A percentile compares a stretch with the other conserved stretches of the same genome.
Evolutionary conservation across 2,888 invertebrate species (phyloP).

Genomic region (Eretmocerus hayati): DNA sequence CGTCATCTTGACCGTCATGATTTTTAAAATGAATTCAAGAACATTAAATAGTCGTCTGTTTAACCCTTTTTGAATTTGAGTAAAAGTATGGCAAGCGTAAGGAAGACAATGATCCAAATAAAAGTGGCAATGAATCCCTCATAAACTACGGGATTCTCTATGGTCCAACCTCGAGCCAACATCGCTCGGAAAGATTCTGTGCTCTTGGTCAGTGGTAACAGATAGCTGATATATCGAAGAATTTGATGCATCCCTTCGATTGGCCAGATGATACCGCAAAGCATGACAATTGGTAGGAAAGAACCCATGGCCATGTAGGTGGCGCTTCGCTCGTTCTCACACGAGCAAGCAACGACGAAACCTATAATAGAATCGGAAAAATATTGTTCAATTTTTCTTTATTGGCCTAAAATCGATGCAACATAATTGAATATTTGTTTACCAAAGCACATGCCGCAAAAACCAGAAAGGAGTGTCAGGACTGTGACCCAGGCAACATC

Average conservation of each 20-base stretch:
- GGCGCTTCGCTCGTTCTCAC: slow-evolving; percentile 76
- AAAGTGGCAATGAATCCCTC: slow-evolving; percentile 72
- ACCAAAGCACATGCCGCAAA: slow-evolving; percentile 93
- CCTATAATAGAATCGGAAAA: slow-evolving; percentile 48
- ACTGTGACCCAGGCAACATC: slow-evolving; percentile 66
- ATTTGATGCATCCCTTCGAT: slow-evolving; percentile 82
- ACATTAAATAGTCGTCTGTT: slow-evolving; percentile 18
- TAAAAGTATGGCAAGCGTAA: slow-evolving; percentile 65
- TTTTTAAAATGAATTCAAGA: background rate
- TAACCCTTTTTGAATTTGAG: slow-evolving; percentile 81
- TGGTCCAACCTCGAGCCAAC: slow-evolving; percentile 75
- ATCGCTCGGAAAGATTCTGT: slow-evolving; percentile 83
- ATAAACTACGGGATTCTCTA: slow-evolving; percentile 66
- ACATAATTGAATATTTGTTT: slow-evolving; percentile 23
- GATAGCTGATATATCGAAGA: slow-evolving; percentile 63
- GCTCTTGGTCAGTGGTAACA: slow-evolving; percentile 79
- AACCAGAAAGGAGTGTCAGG: slow-evolving; percentile 72
- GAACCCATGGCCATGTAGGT: slow-evolving; percentile 81
- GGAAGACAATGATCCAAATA: slow-evolving; percentile 72
- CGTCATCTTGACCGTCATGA: too few species aligned
- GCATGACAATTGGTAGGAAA: slow-evolving; percentile 76
- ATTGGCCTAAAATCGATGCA: too few species aligned
- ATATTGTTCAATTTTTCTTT: too few species aligned
- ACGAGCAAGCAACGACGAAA: slow-evolving; percentile 72
- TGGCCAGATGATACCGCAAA: slow-evolving; percentile 92